phyloP scores from a whole-genome alignment of 2,113 vertebrate species.

The Leptobrachium leishanense region DNA sequence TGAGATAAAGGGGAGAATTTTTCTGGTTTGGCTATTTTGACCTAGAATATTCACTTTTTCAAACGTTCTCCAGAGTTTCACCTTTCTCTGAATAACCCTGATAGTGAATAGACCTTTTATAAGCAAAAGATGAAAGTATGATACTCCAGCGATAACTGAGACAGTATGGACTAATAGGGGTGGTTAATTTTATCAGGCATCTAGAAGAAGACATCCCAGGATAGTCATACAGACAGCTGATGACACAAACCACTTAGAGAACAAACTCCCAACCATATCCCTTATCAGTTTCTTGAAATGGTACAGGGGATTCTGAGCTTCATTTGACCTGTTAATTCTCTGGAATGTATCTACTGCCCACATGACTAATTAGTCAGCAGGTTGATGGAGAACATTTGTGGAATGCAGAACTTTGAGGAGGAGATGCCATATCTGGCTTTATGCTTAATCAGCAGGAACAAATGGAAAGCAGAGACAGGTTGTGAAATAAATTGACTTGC shows the following conservation, averaged over 20 bases:
- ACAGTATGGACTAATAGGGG: too few relatives aligned
- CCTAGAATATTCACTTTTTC: too few relatives aligned
- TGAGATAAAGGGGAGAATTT: too few relatives aligned
- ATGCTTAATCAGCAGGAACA: neutral
- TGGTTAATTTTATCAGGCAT: too few relatives aligned
- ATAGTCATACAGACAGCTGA: neutral
- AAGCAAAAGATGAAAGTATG: too few relatives aligned
- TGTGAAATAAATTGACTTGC: neutral
- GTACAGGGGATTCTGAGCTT: neutral
- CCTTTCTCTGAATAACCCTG: too few relatives aligned
- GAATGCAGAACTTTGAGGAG: slow-evolving; percentile 21
- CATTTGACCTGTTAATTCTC: neutral
- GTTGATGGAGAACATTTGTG: slow-evolving; percentile 22
- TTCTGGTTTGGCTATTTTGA: too few relatives aligned
- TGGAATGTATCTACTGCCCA: neutral
- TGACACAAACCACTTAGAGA: neutral
- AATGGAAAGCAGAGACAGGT: slow-evolving; percentile 1
- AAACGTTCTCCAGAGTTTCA: too few relatives aligned
- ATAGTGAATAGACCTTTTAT: too few relatives aligned
- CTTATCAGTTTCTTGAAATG: slow-evolving; percentile 8
- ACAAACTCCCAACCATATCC: neutral
- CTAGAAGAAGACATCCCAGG: neutral
- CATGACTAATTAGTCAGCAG: slow-evolving; percentile 32
- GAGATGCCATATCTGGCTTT: neutral
- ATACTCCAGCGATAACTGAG: too few relatives aligned